Conservation (phyloP, 2,888 invertebrate genomes). For the Pollenia griseotomentosa region DNA sequence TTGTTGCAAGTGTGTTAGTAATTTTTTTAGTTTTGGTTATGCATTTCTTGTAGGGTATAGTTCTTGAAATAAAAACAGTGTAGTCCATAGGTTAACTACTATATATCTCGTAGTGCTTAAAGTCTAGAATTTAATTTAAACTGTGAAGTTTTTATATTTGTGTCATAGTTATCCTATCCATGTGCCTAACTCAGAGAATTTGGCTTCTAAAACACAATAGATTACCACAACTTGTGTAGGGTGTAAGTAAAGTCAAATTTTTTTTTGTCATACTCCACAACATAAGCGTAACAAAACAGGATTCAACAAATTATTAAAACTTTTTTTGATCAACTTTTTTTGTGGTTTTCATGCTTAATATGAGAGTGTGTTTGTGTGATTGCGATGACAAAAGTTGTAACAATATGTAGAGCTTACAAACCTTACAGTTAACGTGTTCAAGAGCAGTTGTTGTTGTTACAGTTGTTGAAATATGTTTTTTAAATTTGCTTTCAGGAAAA, state of each 20-base stretch:
- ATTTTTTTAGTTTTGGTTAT: too few species aligned
- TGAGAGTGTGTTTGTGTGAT: background rate
- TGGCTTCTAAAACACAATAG: too few species aligned
- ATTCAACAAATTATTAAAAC: slow-evolving; percentile 6
- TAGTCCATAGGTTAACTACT: too few species aligned
- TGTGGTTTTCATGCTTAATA: background rate
- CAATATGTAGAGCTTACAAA: slow-evolving; percentile 20
- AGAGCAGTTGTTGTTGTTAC: slow-evolving; percentile 22
- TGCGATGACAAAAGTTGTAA: slow-evolving; percentile 16
- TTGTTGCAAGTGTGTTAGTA: too few species aligned
- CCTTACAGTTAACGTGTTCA: slow-evolving; percentile 47
- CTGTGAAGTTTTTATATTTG: too few species aligned
- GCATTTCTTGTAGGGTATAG: too few species aligned
- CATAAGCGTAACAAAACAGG: background rate
- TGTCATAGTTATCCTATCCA: too few species aligned
- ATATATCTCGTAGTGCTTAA: too few species aligned
- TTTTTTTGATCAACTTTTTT: slow-evolving; percentile 4
- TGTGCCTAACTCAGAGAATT: too few species aligned
- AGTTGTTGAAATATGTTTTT: slow-evolving; percentile 11
- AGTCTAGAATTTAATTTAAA: too few species aligned
- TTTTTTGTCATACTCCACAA: slow-evolving; percentile 4
- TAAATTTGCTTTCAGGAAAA: slow-evolving; percentile 12
- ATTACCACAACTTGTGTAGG: background rate
- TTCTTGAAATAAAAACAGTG: too few species aligned
- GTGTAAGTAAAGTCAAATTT: background rate